Evolutionary conservation across 2,888 invertebrate species (phyloP).

Genomic region (Antitype chi): DNA sequence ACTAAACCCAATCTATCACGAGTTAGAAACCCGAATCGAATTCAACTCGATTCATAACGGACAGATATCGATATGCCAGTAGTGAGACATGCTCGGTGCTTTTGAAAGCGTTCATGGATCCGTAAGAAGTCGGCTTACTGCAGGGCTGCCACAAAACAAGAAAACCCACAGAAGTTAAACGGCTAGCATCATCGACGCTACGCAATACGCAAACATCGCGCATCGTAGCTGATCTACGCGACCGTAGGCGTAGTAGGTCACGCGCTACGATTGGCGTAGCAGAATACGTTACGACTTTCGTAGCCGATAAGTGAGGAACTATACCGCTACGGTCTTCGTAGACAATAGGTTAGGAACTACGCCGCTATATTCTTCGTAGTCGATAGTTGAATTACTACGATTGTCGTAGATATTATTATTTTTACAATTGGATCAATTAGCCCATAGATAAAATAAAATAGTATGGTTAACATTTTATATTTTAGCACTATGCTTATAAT

Average conservation of each 20-base stretch:
- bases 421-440: not conserved
- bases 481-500: not conserved
- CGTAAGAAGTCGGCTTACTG: slow-evolving; percentile 76
- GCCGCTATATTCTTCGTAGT: not conserved
- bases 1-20: slow-evolving; percentile 58
- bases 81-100: slow-evolving; percentile 67
- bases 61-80: slow-evolving; percentile 68
- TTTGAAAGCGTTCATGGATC: slow-evolving; percentile 80
- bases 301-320: slow-evolving; percentile 13
- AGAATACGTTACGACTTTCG: slow-evolving; percentile 11
- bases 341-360: not conserved
- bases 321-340: not conserved
- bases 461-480: not conserved
- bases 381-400: not conserved
- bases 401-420: not conserved
- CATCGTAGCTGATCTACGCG: not conserved
- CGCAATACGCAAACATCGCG: not conserved
- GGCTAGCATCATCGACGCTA: not conserved
- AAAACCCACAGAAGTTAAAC: slow-evolving; percentile 47
- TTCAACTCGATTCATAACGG: slow-evolving; percentile 58
- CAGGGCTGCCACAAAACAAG: slow-evolving; percentile 61
- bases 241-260: slow-evolving; percentile 32
- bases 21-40: slow-evolving; percentile 57
- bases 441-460: not conserved
- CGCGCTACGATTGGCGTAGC: slow-evolving; percentile 27